phyloP scores from a whole-genome alignment of 2,113 vertebrate species.

The Sorex araneus region DNA sequence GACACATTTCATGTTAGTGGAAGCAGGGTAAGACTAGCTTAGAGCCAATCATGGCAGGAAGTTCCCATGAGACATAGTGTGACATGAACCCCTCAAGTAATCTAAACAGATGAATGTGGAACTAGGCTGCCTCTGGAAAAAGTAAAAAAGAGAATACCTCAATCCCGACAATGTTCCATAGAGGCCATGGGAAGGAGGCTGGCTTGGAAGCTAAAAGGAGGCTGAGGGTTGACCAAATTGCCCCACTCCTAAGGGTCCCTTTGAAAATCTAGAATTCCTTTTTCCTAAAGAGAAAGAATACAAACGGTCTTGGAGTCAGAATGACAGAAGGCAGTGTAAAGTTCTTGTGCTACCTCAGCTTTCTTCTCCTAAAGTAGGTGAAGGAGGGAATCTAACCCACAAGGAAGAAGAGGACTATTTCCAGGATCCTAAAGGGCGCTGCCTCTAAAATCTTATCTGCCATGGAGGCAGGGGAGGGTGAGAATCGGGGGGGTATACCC shows the following conservation, averaged over 20 bases:
- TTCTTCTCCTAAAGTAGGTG: background rate
- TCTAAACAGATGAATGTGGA: background rate
- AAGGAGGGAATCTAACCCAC: background rate
- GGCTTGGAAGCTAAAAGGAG: background rate
- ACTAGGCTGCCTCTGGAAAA: background rate
- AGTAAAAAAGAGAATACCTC: background rate
- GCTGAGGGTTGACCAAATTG: background rate
- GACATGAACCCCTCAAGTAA: conserved; percentile 38
- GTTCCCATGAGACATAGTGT: background rate
- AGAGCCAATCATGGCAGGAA: background rate
- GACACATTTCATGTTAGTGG: background rate
- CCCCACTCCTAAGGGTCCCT: background rate
- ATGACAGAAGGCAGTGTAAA: conserved; percentile 6
- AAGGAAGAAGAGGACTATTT: conserved; percentile 34
- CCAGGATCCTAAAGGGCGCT: background rate
- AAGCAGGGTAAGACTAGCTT: conserved; percentile 19
- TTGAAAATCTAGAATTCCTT: conserved; percentile 46
- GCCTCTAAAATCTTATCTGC: no score
- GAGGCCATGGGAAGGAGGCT: background rate
- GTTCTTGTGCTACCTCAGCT: background rate
- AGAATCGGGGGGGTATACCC: no score
- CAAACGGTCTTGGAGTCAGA: background rate
- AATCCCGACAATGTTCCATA: background rate
- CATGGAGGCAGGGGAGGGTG: no score
- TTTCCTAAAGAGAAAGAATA: background rate